phyloP scores from a whole-genome alignment of 2,113 vertebrate genomes.

The Symphodus melops region DNA sequence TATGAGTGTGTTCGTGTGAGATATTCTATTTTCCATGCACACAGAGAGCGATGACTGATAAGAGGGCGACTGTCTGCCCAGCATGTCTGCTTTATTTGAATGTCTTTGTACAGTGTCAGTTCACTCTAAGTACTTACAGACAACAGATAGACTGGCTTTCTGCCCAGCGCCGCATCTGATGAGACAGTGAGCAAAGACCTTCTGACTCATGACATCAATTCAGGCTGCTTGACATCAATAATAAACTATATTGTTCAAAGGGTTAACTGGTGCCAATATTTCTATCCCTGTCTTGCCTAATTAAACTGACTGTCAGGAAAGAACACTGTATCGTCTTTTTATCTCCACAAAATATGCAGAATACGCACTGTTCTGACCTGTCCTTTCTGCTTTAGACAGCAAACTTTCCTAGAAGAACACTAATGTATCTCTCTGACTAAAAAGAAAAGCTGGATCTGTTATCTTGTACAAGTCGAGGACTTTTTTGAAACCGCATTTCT shows the following conservation, averaged over 20 bases:
- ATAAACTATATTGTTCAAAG: constrained; percentile 7
- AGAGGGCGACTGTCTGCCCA: constrained; percentile 52
- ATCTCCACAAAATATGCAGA: constrained; percentile 30
- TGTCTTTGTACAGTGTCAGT: constrained; percentile 25
- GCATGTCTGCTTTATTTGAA: constrained; percentile 60
- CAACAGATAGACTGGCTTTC: constrained; percentile 24
- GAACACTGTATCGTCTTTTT: constrained; percentile 20
- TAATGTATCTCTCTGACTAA: constrained; percentile 22
- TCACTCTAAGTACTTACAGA: constrained; percentile 10
- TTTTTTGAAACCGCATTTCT: constrained; percentile 2
- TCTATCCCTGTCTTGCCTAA: not conserved
- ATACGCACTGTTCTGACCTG: constrained; percentile 25
- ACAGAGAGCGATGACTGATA: constrained; percentile 63
- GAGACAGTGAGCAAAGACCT: constrained; percentile 33
- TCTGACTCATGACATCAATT: constrained; percentile 18
- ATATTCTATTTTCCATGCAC: constrained; percentile 61
- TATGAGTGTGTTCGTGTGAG: constrained; percentile 35
- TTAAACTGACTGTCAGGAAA: constrained; percentile 8
- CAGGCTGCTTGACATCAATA: constrained; percentile 11
- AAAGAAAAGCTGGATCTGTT: constrained; percentile 38
- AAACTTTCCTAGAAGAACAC: constrained; percentile 20
- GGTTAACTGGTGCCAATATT: not conserved
- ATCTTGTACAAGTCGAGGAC: constrained; percentile 1
- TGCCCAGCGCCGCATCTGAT: constrained; percentile 23
- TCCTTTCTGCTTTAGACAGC: constrained; percentile 17